A percentile compares a stretch with the other conserved stretches of the same genome.
These are phyloP conservation scores for Pristionchus entomophagus DNA, from an alignment of 2,888 invertebrate genomes.

Conservation along the genomic window DNA sequence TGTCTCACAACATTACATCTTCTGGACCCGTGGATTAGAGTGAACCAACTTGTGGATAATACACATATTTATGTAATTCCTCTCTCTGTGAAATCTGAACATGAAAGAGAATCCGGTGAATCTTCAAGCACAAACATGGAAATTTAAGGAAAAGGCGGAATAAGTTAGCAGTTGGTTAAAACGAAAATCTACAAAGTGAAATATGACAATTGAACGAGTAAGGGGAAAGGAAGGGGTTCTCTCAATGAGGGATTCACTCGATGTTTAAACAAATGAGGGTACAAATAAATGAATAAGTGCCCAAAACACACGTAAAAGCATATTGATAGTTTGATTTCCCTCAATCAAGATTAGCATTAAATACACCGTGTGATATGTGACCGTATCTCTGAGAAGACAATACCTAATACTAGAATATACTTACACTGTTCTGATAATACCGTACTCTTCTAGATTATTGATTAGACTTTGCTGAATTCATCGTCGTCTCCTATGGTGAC, in stretches of 20 bases:
- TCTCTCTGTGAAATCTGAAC: not conserved
- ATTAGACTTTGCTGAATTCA: constrained; percentile 2
- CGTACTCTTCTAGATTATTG: not conserved
- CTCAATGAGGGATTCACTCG: not conserved
- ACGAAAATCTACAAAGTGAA: not conserved
- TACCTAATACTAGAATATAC: constrained; percentile 15
- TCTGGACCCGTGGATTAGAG: not conserved
- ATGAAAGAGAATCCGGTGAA: not conserved
- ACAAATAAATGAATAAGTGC: constrained; percentile 6
- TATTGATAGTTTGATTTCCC: not conserved
- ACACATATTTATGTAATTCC: not conserved
- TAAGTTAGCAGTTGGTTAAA: constrained; percentile 18
- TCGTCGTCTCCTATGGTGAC: constrained; percentile 64
- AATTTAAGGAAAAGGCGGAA: not conserved
- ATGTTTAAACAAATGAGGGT: not conserved
- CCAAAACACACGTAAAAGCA: constrained; percentile 16
- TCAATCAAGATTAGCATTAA: not conserved
- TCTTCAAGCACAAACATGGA: not conserved
- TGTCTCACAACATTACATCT: not conserved
- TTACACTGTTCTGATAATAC: not conserved
- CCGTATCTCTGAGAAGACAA: constrained; percentile 9
- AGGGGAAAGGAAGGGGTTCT: not conserved
- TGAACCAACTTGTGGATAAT: not conserved
- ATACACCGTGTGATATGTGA: not conserved
- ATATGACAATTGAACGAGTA: not conserved